Evolutionary conservation across 2,113 vertebrate genomes (phyloP).

Genomic region (Syngnathus typhle): DNA sequence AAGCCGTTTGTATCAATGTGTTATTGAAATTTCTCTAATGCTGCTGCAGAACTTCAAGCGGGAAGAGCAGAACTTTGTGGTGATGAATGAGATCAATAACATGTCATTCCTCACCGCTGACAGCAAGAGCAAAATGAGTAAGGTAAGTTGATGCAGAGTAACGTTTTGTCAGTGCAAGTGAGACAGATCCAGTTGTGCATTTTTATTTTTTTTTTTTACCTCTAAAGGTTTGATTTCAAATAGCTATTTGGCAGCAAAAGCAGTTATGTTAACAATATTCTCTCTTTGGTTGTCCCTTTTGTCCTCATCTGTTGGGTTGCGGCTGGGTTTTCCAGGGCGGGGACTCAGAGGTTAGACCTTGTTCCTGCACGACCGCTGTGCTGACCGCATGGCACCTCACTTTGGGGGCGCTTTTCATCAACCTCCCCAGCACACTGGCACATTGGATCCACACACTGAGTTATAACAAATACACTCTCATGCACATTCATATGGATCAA

Average conservation of each 20-base stretch:
- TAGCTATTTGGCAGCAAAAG: conserved; percentile 21
- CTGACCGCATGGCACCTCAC: conserved; percentile 76
- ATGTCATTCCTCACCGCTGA: conserved; percentile 95
- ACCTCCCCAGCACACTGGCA: conserved; percentile 72
- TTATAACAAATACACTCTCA: background rate
- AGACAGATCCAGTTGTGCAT: background rate
- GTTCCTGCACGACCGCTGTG: conserved; percentile 76
- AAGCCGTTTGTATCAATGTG: no score
- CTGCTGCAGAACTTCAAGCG: conserved; percentile 84
- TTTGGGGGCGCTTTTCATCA: conserved; percentile 74
- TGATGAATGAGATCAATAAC: conserved; percentile 96
- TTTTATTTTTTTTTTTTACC: conserved; percentile 2
- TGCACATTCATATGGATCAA: background rate
- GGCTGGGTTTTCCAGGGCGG: conserved; percentile 75
- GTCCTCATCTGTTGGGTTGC: conserved; percentile 67
- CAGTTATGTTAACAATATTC: conserved; percentile 65
- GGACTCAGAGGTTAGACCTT: conserved; percentile 78
- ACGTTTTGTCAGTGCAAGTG: background rate
- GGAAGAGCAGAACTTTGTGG: conserved; percentile 94
- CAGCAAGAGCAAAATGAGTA: conserved; percentile 97
- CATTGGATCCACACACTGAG: conserved; percentile 44
- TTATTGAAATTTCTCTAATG: background rate
- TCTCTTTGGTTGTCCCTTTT: conserved; percentile 68
- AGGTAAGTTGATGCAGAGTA: conserved; percentile 67
- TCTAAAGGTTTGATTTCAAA: conserved; percentile 27